Percentiles rank a stretch among this genome's conserved stretches.
phyloP scores from a whole-genome alignment of 1,140 invertebrate species.

The Pseudomyrmex flavicornis region DNA sequence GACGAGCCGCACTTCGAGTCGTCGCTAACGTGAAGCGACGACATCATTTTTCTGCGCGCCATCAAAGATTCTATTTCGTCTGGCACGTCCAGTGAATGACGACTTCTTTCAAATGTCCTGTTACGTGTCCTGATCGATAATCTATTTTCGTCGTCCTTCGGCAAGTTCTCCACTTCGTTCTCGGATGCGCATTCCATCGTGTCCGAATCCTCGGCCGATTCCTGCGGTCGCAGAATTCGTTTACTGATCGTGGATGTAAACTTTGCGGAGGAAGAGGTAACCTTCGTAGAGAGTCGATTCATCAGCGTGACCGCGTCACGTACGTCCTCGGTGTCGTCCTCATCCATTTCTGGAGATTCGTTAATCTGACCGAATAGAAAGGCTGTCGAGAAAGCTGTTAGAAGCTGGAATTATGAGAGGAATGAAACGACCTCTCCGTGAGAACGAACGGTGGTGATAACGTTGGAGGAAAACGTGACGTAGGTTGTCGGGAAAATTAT shows the following conservation, averaged over 20 bases:
- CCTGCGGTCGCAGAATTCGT: constrained; percentile 21
- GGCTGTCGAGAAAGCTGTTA: not conserved
- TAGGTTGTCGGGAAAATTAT: constrained; percentile 4
- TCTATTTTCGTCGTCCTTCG: constrained; percentile 74
- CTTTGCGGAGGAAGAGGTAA: constrained; percentile 40
- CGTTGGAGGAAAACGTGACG: not conserved
- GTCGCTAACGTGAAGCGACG: constrained; percentile 78
- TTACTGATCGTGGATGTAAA: constrained; percentile 23
- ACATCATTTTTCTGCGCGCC: constrained; percentile 20
- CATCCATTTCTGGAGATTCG: constrained; percentile 74
- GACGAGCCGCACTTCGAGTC: constrained; percentile 72
- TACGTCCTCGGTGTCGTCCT: constrained; percentile 80
- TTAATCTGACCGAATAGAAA: not conserved
- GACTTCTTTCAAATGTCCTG: constrained; percentile 52
- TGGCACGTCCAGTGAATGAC: constrained; percentile 54
- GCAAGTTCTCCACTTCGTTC: constrained; percentile 81
- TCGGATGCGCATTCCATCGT: constrained; percentile 80
- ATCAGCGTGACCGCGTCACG: constrained; percentile 62
- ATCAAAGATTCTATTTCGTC: constrained; percentile 46
- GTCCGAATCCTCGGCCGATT: constrained; percentile 80
- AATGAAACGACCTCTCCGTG: not conserved
- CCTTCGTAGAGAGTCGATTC: constrained; percentile 64
- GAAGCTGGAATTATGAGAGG: not conserved
- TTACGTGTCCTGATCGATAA: not conserved
- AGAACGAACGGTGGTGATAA: not conserved